Percentiles rank a stretch among this genome's conserved stretches.
These are phyloP conservation scores for Ornithoptera priamus DNA, from an alignment of 2,888 invertebrate species.

Conservation along the genomic window DNA sequence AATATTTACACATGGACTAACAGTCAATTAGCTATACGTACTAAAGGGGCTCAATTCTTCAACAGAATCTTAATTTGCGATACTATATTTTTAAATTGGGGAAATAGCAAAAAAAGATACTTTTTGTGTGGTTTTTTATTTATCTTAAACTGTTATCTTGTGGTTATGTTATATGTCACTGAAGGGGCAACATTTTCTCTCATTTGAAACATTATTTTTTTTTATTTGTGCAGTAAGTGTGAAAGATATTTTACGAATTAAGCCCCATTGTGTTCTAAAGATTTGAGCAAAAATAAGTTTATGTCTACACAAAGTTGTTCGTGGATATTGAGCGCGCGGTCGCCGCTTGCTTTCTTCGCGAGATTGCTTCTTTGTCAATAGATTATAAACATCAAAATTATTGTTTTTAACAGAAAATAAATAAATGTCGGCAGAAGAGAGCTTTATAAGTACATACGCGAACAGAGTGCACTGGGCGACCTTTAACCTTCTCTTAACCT, in stretches of 20 bases:
- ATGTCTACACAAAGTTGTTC: conserved; percentile 30
- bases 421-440: conserved; percentile 23
- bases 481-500: conserved; percentile 4
- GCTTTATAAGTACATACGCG: conserved; percentile 6
- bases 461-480: conserved; percentile 10
- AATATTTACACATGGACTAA: conserved; percentile 75
- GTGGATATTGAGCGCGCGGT: conserved; percentile 8
- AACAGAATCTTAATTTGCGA: not conserved
- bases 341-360: not conserved
- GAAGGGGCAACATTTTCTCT: not conserved
- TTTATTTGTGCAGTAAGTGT: not conserved
- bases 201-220: not conserved
- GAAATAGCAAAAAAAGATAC: not conserved
- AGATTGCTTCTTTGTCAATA: no score
- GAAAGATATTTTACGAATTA: conserved; percentile 6
- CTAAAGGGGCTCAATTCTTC: conserved; percentile 28
- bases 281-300: conserved; percentile 44
- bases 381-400: not conserved
- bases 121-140: not conserved
- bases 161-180: not conserved
- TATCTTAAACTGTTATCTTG: not conserved
- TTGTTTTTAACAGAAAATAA: conserved; percentile 18
- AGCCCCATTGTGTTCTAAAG: conserved; percentile 39
- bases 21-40: conserved; percentile 62
- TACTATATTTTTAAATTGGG: not conserved